Base-by-base conservation (phyloP, 2,797 vertebrate genomes). In the Girardinus metallicus region DNA sequence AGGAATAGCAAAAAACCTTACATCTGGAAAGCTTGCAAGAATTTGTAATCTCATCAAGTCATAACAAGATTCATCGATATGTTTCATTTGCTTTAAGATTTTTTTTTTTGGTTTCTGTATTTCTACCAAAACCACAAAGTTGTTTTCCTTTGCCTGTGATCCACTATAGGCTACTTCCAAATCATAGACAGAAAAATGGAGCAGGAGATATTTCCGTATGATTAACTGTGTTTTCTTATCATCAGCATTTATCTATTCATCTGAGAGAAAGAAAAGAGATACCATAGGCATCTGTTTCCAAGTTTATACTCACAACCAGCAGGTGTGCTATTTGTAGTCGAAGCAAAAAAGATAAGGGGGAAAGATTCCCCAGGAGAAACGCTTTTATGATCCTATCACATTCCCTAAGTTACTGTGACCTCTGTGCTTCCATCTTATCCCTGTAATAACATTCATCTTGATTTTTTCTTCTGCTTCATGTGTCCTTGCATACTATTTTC, bases 251-350 rank as follows among this genome's bases (percentile, higher is more conserved):
- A 36, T 47, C 6, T 36, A 36, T 75, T 18, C 41, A 57, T 55
- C 31, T 57, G 26, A 16, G 46, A 39, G 11, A 16, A 26, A 44
- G 9, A 60, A 74, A 66, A 5, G 21, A 51, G 57, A 75, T 74
- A 66, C 75, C 60, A 80, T 77, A 78, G 72, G 76, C 79, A 88
- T 73, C 78, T n/a, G 66, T 82, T 89, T 88, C 86, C 87, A 81
- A 84, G 55, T 81, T 83, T 88, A 78, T 76, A 75, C 83, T 39
- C 51, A 80, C 83, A 80, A 31, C 79, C 78, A 80, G 88, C 81
- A 74, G 55, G 55, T 70, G 18, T 73, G 4, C 91, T 93, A 93
- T 92, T 88, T 92, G 88, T 94, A 91, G 90, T 51, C 34, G 86
- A 85, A 81, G 79, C 60, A 74, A 49, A 81, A 79, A 81, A 81